phyloP scores from a whole-genome alignment of 2,797 vertebrate species.

The Xiphorhynchus erythropygius region DNA sequence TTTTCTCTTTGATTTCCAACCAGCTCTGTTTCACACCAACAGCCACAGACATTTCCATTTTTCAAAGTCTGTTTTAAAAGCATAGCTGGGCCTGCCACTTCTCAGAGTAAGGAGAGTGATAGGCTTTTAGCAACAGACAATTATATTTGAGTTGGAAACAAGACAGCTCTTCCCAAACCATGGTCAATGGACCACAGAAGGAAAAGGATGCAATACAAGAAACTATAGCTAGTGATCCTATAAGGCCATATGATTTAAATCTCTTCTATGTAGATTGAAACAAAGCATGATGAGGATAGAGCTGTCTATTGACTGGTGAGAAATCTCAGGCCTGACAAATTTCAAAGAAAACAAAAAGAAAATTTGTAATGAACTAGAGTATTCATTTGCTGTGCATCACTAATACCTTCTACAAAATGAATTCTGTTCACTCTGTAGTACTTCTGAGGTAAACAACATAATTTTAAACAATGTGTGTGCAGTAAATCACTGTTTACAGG shows the following conservation, averaged over 20 bases:
- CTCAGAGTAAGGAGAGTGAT: background rate
- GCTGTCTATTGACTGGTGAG: background rate
- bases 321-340: background rate
- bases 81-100: background rate
- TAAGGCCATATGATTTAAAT: background rate
- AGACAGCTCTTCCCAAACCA: background rate
- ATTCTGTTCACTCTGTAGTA: background rate
- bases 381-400: background rate
- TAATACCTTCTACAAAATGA: background rate
- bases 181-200: background rate
- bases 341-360: background rate
- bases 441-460: background rate
- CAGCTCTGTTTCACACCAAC: background rate
- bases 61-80: slow-evolving; percentile 35
- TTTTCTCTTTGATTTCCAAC: slow-evolving; percentile 8
- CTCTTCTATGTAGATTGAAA: background rate
- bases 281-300: background rate
- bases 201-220: background rate
- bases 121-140: background rate
- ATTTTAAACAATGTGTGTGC: background rate
- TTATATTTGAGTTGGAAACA: background rate
- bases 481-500: background rate
- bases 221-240: background rate
- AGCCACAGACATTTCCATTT: background rate
- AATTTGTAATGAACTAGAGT: background rate